Evolutionary conservation across 2,113 vertebrate genomes (phyloP).

Genomic region (Tilapia sparmanii): DNA sequence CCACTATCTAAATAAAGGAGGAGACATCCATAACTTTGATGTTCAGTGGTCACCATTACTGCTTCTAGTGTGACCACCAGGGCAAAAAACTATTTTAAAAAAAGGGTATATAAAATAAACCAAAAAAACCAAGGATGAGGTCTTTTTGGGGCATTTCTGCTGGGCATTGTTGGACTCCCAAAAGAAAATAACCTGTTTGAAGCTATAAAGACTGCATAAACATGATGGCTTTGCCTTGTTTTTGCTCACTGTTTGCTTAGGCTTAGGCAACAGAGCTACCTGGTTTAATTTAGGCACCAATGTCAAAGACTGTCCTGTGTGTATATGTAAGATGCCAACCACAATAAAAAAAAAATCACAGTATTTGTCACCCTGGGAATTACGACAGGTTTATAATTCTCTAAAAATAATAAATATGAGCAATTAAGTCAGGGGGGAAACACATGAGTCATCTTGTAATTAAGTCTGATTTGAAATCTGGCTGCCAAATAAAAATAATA

Average conservation of each 20-base stretch:
- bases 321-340: not conserved
- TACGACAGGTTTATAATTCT: not conserved
- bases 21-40: not conserved
- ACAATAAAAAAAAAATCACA: not conserved
- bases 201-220: not conserved
- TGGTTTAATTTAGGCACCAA: not conserved
- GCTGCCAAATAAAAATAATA: not conserved
- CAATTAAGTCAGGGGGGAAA: not conserved
- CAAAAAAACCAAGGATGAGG: not conserved
- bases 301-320: not conserved
- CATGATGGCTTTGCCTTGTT: not conserved
- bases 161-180: not conserved
- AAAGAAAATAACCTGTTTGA: not conserved
- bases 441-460: not conserved
- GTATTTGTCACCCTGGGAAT: not conserved
- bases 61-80: not conserved
- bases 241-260: not conserved
- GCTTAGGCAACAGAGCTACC: not conserved
- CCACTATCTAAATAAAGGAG: not conserved
- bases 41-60: not conserved
- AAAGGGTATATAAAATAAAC: not conserved
- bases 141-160: not conserved
- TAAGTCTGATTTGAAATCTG: not conserved
- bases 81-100: not conserved
- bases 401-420: not conserved